A percentile compares a stretch with the other conserved stretches of the same genome.
Conservation (phyloP, 2,888 invertebrate species). For the Hypercompe scribonia region DNA sequence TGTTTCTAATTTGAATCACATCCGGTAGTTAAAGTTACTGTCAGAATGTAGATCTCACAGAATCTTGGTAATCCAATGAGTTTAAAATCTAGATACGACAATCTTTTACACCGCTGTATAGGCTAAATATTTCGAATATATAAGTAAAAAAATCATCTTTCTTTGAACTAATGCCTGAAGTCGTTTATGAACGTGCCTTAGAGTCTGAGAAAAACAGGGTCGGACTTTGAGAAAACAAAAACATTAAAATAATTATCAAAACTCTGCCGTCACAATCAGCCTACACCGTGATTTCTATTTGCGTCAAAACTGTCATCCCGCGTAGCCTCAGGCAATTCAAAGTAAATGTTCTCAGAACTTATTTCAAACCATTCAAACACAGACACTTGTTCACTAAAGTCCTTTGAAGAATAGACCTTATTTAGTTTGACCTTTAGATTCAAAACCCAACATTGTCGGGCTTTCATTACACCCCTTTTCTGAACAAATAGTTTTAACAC, state of each 20-base stretch:
- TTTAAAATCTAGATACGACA: neutral
- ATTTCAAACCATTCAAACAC: slow-evolving; percentile 17
- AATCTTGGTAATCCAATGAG: too few relatives aligned
- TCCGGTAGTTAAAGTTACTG: too few relatives aligned
- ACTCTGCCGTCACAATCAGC: neutral
- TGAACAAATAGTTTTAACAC: slow-evolving; percentile 62
- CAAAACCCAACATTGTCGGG: slow-evolving; percentile 21
- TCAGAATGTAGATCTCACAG: too few relatives aligned
- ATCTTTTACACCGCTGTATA: neutral
- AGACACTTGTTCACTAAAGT: neutral
- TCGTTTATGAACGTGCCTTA: too few relatives aligned
- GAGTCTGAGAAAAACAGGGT: too few relatives aligned
- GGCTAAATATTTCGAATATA: neutral
- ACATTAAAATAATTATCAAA: neutral
- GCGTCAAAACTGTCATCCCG: neutral
- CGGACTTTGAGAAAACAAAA: too few relatives aligned
- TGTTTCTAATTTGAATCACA: too few relatives aligned
- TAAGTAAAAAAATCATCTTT: too few relatives aligned
- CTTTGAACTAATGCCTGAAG: too few relatives aligned
- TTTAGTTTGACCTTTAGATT: slow-evolving; percentile 12
- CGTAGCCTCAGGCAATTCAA: neutral
- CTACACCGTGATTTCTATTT: neutral
- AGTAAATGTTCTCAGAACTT: neutral
- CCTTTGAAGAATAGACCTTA: slow-evolving; percentile 8
- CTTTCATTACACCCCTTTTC: slow-evolving; percentile 45